These are phyloP conservation scores for Albula goreensis DNA, from an alignment of 2,113 vertebrate species.

Conservation along the genomic window DNA sequence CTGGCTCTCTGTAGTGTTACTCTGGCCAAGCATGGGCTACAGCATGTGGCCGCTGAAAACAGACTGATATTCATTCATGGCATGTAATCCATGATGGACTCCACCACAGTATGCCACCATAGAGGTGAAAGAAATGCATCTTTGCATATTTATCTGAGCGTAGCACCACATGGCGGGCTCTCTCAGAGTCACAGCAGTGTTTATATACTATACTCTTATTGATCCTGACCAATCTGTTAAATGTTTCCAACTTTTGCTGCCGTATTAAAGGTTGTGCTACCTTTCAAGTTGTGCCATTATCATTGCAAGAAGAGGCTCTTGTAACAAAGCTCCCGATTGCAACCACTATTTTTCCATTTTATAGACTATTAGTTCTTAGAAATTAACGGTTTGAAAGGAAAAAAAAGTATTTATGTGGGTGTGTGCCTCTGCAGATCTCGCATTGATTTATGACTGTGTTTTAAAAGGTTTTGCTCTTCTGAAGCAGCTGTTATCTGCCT, in stretches of 20 bases:
- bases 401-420: not conserved
- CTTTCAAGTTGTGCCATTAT: not conserved
- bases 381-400: not conserved
- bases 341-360: not conserved
- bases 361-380: not conserved
- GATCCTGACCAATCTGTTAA: constrained; percentile 46
- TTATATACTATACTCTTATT: constrained; percentile 46
- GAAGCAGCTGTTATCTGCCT: too few species aligned
- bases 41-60: not conserved
- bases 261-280: constrained; percentile 1
- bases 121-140: not conserved
- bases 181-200: not conserved
- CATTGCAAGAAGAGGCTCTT: not conserved
- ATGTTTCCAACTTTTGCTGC: not conserved
- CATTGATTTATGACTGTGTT: not conserved
- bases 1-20: not conserved
- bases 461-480: not conserved
- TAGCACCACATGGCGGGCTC: not conserved
- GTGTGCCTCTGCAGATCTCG: not conserved
- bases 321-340: not conserved
- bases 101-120: not conserved
- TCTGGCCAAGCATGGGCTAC: constrained; percentile 22
- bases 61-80: constrained; percentile 22
- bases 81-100: constrained; percentile 17
- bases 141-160: not conserved